These are phyloP conservation scores for Osmerus mordax DNA, from an alignment of 2,113 vertebrate genomes.

Conservation along the genomic window DNA sequence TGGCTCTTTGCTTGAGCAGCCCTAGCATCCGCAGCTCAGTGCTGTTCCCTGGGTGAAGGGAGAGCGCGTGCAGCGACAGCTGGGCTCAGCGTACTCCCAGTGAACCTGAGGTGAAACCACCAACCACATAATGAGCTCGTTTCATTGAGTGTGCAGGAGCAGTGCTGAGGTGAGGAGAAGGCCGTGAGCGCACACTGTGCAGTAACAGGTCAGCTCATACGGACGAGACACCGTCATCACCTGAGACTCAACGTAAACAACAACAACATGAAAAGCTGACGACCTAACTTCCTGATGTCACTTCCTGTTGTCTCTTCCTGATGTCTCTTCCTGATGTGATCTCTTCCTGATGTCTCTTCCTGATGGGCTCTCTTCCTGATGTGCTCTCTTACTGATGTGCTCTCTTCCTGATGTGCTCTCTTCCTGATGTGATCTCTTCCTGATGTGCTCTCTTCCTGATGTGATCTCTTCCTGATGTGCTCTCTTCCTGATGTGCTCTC, in stretches of 20 bases:
- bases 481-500: neutral
- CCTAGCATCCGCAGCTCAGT: slow-evolving; percentile 44
- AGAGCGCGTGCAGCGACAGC: slow-evolving; percentile 53
- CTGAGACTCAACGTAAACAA: slow-evolving; percentile 56
- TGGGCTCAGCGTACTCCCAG: slow-evolving; percentile 48
- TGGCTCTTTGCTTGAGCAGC: neutral
- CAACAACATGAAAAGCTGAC: neutral
- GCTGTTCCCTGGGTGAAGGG: slow-evolving; percentile 35
- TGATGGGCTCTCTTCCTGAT: too few relatives aligned
- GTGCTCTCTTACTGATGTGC: neutral
- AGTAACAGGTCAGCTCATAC: slow-evolving; percentile 54
- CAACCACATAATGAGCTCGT: slow-evolving; percentile 59
- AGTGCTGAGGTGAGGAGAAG: slow-evolving; percentile 23
- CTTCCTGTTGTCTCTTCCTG: neutral
- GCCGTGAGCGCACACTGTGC: slow-evolving; percentile 28
- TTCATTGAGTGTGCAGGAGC: slow-evolving; percentile 23
- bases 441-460: too few relatives aligned
- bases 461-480: slow-evolving; percentile 11
- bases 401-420: slow-evolving; percentile 26
- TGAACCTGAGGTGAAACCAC: slow-evolving; percentile 63
- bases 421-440: too few relatives aligned
- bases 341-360: too few relatives aligned
- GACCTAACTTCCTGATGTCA: too few relatives aligned
- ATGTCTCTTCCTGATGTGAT: slow-evolving; percentile 12
- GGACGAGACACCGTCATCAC: slow-evolving; percentile 35